phyloP scores from a whole-genome alignment of 2,888 invertebrate species.

The Ectemnius continuus region DNA sequence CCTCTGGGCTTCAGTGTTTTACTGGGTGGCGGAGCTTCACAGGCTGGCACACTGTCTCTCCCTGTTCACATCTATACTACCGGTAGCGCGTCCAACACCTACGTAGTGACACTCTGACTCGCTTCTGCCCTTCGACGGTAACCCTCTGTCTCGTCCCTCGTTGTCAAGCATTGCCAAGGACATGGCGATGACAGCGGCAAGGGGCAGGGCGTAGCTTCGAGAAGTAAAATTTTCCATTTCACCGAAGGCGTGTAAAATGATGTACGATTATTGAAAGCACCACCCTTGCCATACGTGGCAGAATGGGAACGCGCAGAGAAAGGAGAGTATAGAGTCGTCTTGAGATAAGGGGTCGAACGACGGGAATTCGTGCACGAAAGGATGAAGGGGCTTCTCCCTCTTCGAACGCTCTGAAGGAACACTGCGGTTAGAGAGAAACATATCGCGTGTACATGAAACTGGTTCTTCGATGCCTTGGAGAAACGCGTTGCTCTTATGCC shows the following conservation, averaged over 20 bases:
- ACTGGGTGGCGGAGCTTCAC: not conserved
- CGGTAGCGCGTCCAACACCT: too few relatives aligned
- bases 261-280: constrained; percentile 62
- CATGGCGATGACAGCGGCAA: constrained; percentile 10
- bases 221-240: constrained; percentile 54
- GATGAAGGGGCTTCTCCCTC: constrained; percentile 10
- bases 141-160: too few relatives aligned
- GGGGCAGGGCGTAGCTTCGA: constrained; percentile 14
- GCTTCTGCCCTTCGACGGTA: too few relatives aligned
- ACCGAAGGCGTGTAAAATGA: constrained; percentile 46
- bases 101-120: too few relatives aligned
- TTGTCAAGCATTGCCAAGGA: not conserved
- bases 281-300: constrained; percentile 13
- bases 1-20: not conserved
- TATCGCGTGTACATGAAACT: constrained; percentile 53
- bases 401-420: constrained; percentile 32
- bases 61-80: too few relatives aligned
- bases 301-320: constrained; percentile 7
- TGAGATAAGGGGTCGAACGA: constrained; percentile 2
- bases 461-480: constrained; percentile 51
- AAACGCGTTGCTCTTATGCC: too few relatives aligned
- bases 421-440: constrained; percentile 42
- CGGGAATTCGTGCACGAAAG: constrained; percentile 7
- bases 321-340: constrained; percentile 35
- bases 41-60: not conserved